phyloP scores from a whole-genome alignment of 2,113 vertebrate species.

The Chaetorhynchus papuensis region DNA sequence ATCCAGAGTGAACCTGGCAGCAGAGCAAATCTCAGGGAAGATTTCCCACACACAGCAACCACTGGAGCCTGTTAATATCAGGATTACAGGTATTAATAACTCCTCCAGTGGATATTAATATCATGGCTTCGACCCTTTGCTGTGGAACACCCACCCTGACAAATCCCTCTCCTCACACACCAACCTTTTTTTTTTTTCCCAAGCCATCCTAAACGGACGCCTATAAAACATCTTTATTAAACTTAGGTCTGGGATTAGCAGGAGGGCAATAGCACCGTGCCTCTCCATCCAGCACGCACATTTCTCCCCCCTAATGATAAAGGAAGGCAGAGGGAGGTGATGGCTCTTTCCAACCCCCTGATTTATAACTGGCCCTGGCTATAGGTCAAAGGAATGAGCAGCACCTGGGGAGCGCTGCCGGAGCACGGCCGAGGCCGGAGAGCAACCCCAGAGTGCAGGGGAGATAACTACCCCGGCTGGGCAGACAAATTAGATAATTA shows the following conservation, averaged over 20 bases:
- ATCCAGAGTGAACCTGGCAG: neutral
- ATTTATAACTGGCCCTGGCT: conserved; percentile 11
- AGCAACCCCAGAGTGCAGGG: neutral
- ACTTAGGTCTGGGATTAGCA: neutral
- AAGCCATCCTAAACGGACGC: neutral
- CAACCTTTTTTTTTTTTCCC: neutral
- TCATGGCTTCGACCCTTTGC: neutral
- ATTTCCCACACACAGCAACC: neutral
- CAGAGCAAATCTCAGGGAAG: neutral
- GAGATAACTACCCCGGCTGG: conserved; percentile 1
- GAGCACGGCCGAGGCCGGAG: neutral
- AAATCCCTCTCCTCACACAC: neutral
- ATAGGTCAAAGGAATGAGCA: conserved; percentile 53
- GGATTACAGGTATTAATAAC: neutral
- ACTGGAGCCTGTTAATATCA: neutral
- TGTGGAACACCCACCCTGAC: neutral
- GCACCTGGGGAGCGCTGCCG: conserved; percentile 50
- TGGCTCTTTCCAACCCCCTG: neutral
- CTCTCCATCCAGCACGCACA: neutral
- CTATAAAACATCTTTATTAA: neutral
- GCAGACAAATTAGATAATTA: conserved; percentile 73
- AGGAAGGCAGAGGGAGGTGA: neutral
- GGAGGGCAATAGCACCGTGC: neutral
- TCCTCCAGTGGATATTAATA: neutral
- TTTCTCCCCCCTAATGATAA: neutral